A percentile compares a stretch with the other conserved stretches of the same genome.
Evolutionary conservation across 2,888 invertebrate genomes (phyloP).

Genomic region (Stenurella melanura): DNA sequence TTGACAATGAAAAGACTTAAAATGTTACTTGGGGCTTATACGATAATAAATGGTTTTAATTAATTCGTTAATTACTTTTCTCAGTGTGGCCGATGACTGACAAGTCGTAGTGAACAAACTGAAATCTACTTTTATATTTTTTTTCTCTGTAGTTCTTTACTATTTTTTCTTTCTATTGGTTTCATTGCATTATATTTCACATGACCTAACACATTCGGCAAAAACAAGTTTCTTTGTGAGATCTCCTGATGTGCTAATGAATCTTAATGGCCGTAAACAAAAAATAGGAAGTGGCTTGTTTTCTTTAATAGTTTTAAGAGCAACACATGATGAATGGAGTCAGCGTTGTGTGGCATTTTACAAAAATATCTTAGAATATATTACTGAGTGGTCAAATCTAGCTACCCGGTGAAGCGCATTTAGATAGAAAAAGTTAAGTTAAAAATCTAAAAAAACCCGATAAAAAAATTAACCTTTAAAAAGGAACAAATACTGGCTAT

Average conservation of each 20-base stretch:
- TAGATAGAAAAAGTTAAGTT: no score
- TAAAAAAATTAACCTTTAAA: no score
- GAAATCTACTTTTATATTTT: background rate
- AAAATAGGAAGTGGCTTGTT: background rate
- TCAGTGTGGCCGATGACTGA: no score
- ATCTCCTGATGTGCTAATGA: background rate
- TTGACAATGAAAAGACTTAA: no score
- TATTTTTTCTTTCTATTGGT: background rate
- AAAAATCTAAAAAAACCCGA: no score
- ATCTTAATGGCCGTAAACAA: background rate
- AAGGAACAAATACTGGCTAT: no score
- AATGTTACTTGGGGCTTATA: no score
- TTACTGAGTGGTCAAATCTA: background rate
- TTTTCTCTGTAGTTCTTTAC: background rate
- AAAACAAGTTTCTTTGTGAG: background rate
- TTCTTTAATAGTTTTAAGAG: background rate
- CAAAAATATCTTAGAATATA: background rate
- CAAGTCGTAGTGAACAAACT: no score
- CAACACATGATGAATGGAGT: background rate
- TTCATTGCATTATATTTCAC: no score
- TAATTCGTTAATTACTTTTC: no score
- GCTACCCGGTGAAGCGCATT: background rate
- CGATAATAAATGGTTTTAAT: no score
- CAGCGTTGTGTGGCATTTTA: background rate
- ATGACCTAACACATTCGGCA: background rate